A percentile compares a stretch with the other conserved stretches of the same genome.
Conservation (phyloP, 2,888 invertebrate species). For the Norana najaformis region DNA sequence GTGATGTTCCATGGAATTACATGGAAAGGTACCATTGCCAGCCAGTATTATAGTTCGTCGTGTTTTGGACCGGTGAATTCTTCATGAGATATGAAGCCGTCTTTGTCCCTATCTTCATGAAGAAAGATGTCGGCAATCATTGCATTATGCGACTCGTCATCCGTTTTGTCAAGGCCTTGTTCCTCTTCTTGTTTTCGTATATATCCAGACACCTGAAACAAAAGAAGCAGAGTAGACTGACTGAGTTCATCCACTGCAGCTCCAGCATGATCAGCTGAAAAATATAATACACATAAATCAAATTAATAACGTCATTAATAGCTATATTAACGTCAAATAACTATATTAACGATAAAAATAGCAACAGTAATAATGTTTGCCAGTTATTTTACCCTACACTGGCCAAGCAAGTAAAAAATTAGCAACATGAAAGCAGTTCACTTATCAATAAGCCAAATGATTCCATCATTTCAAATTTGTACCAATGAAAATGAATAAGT, state of each 20-base stretch:
- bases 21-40: background rate
- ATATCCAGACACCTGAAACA: slow-evolving; percentile 81
- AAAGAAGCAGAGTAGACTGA: background rate
- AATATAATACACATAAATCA: no score
- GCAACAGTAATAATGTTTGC: no score
- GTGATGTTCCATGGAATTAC: background rate
- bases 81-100: slow-evolving; percentile 91
- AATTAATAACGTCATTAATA: no score
- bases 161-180: slow-evolving; percentile 61
- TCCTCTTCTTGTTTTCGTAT: slow-evolving; percentile 84
- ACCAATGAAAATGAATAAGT: no score
- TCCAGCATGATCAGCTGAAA: no score
- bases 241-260: background rate
- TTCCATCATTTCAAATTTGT: no score
- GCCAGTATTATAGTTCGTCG: slow-evolving; percentile 81
- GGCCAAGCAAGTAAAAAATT: no score
- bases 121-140: slow-evolving; percentile 95
- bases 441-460: no score
- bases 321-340: no score
- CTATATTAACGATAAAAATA: no score
- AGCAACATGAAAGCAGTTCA: no score
- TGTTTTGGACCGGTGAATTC: slow-evolving; percentile 97
- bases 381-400: no score
- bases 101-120: slow-evolving; percentile 94
- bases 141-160: slow-evolving; percentile 78